phyloP scores from a whole-genome alignment of 2,888 invertebrate species.

The Sarcophaga caerulescens region DNA sequence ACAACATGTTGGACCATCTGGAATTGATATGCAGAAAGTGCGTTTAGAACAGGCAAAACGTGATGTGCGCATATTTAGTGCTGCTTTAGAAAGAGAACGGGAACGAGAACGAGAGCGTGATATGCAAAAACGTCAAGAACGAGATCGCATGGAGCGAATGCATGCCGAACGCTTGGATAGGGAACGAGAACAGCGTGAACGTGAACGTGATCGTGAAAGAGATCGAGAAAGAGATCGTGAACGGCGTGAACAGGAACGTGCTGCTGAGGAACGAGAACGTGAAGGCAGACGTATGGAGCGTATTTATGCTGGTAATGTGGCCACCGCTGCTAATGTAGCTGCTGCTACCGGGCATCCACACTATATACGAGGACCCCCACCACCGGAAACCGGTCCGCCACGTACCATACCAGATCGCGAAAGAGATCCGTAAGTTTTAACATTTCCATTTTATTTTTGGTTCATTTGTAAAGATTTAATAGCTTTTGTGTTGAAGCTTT shows the following conservation, averaged over 20 bases:
- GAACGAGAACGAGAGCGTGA: constrained; percentile 76
- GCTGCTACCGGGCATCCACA: constrained; percentile 73
- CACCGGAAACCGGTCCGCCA: constrained; percentile 77
- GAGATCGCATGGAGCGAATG: constrained; percentile 76
- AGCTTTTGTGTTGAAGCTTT: neutral
- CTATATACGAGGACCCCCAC: constrained; percentile 76
- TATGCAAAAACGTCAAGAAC: constrained; percentile 77
- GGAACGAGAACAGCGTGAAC: constrained; percentile 75
- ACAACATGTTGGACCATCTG: constrained; percentile 72
- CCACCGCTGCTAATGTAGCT: constrained; percentile 71
- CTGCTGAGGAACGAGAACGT: constrained; percentile 76
- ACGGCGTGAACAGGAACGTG: constrained; percentile 75
- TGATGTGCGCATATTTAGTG: constrained; percentile 75
- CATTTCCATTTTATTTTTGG: constrained; percentile 6
- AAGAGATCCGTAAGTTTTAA: constrained; percentile 78
- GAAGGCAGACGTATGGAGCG: constrained; percentile 77
- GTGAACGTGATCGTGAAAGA: constrained; percentile 75
- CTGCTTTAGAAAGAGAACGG: constrained; percentile 76
- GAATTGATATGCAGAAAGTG: constrained; percentile 74
- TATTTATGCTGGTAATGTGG: constrained; percentile 73
- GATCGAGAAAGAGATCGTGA: constrained; percentile 74
- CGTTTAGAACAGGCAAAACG: constrained; percentile 75
- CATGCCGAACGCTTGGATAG: constrained; percentile 77
- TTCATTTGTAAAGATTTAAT: neutral
- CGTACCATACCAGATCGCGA: constrained; percentile 79